These are phyloP conservation scores for Chrysogorgia sp. DNA, from an alignment of 92 coral and sea anemone species.

Conservation along the genomic window DNA sequence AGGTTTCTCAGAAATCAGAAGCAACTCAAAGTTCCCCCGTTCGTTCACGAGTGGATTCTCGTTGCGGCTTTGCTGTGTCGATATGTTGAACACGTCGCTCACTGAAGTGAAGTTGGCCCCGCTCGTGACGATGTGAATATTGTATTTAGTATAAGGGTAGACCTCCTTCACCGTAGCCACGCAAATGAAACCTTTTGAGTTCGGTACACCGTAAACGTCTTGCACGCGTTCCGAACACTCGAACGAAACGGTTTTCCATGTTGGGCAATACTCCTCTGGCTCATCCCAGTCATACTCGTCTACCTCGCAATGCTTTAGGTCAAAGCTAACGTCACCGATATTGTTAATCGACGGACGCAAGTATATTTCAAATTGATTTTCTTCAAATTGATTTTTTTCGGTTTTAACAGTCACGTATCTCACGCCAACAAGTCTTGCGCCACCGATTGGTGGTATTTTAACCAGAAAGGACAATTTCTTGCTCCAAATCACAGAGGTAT, in stretches of 20 bases:
- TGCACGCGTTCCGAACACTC: neutral
- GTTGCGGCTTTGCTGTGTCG: neutral
- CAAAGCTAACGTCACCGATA: neutral
- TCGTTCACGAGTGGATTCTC: neutral
- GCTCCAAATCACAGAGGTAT: neutral
- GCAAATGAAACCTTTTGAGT: neutral
- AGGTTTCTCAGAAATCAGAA: neutral
- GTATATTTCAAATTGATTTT: neutral
- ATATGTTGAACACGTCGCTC: neutral
- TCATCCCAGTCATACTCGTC: neutral
- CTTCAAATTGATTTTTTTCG: neutral
- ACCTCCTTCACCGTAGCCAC: neutral
- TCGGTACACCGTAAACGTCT: neutral
- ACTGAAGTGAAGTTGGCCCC: neutral
- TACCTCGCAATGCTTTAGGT: neutral
- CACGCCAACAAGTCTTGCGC: neutral
- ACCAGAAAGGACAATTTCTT: neutral
- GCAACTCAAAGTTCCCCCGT: neutral
- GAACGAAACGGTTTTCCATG: neutral
- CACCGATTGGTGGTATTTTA: neutral
- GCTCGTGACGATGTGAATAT: neutral
- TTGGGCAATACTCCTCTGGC: neutral
- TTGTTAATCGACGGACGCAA: neutral
- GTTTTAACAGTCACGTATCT: neutral
- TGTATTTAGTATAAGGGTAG: neutral